These are phyloP conservation scores for Eutolmus rufibarbis DNA, from an alignment of 2,888 invertebrate species.

Conservation along the genomic window DNA sequence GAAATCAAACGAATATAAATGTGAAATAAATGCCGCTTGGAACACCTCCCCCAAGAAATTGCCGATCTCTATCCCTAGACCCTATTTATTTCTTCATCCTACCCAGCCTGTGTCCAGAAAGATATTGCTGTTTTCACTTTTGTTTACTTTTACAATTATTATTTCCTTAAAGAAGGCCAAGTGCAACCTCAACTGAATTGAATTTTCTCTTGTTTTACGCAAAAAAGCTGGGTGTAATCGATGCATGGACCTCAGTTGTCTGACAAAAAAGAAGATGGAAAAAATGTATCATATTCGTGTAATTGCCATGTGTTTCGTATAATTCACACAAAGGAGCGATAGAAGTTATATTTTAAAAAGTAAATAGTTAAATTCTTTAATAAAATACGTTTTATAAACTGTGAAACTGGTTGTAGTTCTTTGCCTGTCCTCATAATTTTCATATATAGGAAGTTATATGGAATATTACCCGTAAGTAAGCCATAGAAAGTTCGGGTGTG, in stretches of 20 bases:
- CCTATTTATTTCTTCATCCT: neutral
- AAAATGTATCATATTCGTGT: neutral
- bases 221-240: neutral
- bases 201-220: neutral
- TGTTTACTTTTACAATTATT: neutral
- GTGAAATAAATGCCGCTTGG: neutral
- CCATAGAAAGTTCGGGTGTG: too few species aligned
- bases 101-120: neutral
- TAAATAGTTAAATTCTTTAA: conserved; percentile 31
- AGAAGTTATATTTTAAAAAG: conserved; percentile 27
- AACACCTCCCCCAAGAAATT: neutral
- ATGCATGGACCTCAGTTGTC: neutral
- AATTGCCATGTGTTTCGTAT: conserved; percentile 27
- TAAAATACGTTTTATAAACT: conserved; percentile 28
- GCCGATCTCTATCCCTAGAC: neutral
- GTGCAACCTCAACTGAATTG: neutral
- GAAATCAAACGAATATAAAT: neutral
- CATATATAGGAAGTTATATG: too few species aligned
- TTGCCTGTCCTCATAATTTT: neutral
- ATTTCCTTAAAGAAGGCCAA: neutral
- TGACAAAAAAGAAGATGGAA: neutral
- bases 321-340: neutral
- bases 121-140: neutral
- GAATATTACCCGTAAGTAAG: too few species aligned
- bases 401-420: neutral